Percentiles rank a stretch among this genome's conserved stretches.
Conservation (phyloP, 2,113 vertebrate genomes). For the Perca flavescens region DNA sequence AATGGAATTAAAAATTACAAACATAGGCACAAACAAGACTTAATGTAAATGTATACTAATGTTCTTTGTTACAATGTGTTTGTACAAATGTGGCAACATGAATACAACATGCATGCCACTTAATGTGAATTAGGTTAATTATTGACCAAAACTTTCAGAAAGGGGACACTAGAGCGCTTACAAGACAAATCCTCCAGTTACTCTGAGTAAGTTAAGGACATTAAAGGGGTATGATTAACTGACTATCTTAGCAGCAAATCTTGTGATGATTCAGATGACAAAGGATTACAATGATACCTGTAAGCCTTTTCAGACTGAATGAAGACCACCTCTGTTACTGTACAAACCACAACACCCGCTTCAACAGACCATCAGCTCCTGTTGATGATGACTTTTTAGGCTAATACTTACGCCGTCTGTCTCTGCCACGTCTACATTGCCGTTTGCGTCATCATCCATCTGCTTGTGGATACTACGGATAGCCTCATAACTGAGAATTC, state of each 20-base stretch:
- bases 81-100: constrained; percentile 10
- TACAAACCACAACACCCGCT: neutral
- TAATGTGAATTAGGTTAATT: constrained; percentile 35
- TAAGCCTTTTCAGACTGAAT: neutral
- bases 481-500: constrained; percentile 92
- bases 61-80: neutral
- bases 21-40: no score
- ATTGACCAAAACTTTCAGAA: constrained; percentile 25
- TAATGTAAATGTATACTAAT: neutral
- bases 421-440: constrained; percentile 94
- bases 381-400: neutral
- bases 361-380: neutral
- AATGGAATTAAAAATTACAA: neutral
- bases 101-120: constrained; percentile 3
- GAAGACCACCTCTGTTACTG: neutral
- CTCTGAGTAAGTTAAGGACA: neutral
- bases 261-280: constrained; percentile 4
- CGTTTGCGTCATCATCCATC: constrained; percentile 98
- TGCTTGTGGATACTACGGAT: constrained; percentile 96
- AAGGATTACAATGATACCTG: constrained; percentile 16
- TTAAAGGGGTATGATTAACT: constrained; percentile 20
- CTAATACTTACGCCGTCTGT: constrained; percentile 91
- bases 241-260: constrained; percentile 17
- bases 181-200: constrained; percentile 15
- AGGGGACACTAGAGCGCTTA: neutral